phyloP scores from a whole-genome alignment of 2,797 vertebrate species.

The Cossypha dichroa region DNA sequence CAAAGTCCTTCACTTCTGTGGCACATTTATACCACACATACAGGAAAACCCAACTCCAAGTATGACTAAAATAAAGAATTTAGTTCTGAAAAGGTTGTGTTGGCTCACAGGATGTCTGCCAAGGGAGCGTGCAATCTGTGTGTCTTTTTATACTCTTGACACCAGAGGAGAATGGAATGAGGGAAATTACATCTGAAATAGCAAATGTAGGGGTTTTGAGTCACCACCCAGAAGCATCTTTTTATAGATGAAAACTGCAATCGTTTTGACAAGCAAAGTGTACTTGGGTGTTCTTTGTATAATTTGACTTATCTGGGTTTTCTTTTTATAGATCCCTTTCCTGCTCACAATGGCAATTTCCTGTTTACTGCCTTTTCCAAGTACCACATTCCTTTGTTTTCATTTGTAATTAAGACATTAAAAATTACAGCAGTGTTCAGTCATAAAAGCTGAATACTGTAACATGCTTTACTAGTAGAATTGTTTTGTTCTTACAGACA shows the following conservation, averaged over 20 bases:
- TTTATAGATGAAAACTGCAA: constrained; percentile 60
- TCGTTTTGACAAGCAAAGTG: constrained; percentile 55
- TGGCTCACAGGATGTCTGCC: background rate
- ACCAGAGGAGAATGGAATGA: constrained; percentile 44
- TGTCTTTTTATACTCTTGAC: constrained; percentile 46
- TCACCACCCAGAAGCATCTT: constrained; percentile 64
- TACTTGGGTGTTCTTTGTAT: background rate
- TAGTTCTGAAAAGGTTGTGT: background rate
- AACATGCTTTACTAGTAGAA: background rate
- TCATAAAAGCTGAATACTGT: background rate
- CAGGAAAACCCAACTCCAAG: background rate
- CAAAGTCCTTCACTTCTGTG: background rate
- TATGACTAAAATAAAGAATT: background rate
- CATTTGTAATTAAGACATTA: background rate
- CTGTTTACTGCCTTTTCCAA: constrained; percentile 26
- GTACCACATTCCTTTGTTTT: constrained; percentile 24
- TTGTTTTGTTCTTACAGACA: background rate
- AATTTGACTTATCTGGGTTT: constrained; percentile 51
- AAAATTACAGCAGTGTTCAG: background rate
- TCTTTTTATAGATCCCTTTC: constrained; percentile 51
- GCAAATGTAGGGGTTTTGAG: constrained; percentile 58
- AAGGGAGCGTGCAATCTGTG: background rate
- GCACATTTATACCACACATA: background rate
- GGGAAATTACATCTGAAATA: constrained; percentile 57
- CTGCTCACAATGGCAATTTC: background rate